A percentile compares a stretch with the other conserved stretches of the same genome.
Conservation (phyloP, 2,888 invertebrate species). For the Scrobipalpa costella region DNA sequence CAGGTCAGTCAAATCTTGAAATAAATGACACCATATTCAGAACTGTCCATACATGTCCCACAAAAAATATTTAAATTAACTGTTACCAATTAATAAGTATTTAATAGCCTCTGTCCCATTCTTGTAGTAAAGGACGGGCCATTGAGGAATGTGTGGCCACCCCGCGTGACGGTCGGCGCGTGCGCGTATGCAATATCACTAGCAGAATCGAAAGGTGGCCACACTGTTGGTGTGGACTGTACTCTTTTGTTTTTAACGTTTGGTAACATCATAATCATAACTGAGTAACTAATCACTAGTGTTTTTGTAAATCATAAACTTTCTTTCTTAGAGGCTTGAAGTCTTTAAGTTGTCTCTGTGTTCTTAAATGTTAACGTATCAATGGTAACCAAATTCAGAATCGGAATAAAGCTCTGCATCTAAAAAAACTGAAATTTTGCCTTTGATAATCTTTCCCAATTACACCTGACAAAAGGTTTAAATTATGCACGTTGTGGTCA, state of each 20-base stretch:
- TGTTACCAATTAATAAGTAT: neutral
- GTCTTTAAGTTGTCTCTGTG: too few species aligned
- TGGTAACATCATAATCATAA: too few species aligned
- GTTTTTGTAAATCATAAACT: too few species aligned
- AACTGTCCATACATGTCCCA: neutral
- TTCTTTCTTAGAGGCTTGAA: too few species aligned
- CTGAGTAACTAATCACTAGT: too few species aligned
- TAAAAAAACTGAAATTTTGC: too few species aligned
- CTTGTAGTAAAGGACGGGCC: conserved; percentile 6
- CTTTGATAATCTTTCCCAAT: neutral
- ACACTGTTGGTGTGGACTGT: neutral
- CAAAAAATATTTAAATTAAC: neutral
- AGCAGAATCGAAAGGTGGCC: neutral
- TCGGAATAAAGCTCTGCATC: too few species aligned
- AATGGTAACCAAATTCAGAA: too few species aligned
- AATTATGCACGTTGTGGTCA: neutral
- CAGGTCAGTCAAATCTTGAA: too few species aligned
- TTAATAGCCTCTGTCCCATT: conserved; percentile 8
- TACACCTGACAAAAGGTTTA: neutral
- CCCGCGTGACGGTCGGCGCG: conserved; percentile 67
- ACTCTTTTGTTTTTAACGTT: neutral
- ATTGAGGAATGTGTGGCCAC: conserved; percentile 70
- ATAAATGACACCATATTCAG: neutral
- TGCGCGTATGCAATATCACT: conserved; percentile 44
- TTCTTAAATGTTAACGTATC: too few species aligned